These are phyloP conservation scores for Pocillopora grandis DNA, from an alignment of 92 coral and sea anemone species.

Conservation along the genomic window DNA sequence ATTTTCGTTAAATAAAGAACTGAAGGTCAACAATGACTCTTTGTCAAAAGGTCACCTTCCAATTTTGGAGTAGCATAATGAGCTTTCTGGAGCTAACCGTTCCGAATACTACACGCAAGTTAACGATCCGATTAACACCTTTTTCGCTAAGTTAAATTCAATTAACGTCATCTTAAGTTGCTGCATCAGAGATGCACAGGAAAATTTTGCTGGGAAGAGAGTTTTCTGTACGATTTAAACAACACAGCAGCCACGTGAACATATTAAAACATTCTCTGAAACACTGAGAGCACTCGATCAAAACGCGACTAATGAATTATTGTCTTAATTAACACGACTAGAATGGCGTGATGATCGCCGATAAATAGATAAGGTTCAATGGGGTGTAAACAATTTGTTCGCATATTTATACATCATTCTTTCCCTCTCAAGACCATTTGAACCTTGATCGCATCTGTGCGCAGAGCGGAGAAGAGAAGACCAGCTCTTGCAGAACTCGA, in stretches of 20 bases:
- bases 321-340: constrained; percentile 14
- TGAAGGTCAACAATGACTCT: neutral
- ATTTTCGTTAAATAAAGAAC: constrained; percentile 1
- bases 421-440: constrained; percentile 30
- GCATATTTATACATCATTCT: constrained; percentile 25
- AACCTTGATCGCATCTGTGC: constrained; percentile 11
- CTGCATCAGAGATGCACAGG: neutral
- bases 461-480: neutral
- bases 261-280: neutral
- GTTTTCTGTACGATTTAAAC: neutral
- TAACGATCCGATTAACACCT: constrained; percentile 16
- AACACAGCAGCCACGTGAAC: neutral
- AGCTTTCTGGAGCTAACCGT: neutral
- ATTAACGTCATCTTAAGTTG: constrained; percentile 1
- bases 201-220: neutral
- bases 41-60: constrained; percentile 4
- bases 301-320: constrained; percentile 31
- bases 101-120: neutral
- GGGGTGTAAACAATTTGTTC: constrained; percentile 23
- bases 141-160: constrained; percentile 7
- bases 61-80: constrained; percentile 1
- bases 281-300: constrained; percentile 25
- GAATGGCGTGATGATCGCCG: constrained; percentile 30
- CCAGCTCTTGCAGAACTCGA: neutral
- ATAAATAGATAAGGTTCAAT: constrained; percentile 18